Conservation (phyloP, 1,140 invertebrate genomes). For the Heliconius himera region DNA sequence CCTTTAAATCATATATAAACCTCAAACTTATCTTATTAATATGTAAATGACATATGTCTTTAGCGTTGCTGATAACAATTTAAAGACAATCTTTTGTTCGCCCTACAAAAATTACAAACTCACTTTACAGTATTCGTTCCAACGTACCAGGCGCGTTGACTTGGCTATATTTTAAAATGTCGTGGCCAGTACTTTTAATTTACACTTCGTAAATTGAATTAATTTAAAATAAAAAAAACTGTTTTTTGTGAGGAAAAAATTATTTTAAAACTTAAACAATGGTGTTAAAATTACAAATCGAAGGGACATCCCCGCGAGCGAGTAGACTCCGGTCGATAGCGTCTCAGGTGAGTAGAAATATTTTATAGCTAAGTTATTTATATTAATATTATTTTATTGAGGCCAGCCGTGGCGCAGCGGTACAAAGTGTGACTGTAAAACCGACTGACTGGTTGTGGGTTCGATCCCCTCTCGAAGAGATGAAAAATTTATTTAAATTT, state of each 20-base stretch:
- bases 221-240: not conserved
- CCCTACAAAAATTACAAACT: not conserved
- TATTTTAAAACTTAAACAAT: conserved; percentile 40
- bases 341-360: conserved; percentile 51
- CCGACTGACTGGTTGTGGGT: too few species aligned
- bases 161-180: not conserved
- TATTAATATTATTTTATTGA: too few species aligned
- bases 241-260: not conserved
- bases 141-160: not conserved
- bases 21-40: not conserved
- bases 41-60: not conserved
- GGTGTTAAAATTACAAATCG: conserved; percentile 54
- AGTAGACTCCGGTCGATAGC: conserved; percentile 50
- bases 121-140: not conserved
- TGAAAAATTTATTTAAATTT: too few species aligned
- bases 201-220: not conserved
- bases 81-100: not conserved
- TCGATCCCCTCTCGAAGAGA: too few species aligned
- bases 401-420: too few species aligned
- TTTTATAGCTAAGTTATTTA: not conserved
- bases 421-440: too few species aligned
- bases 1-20: not conserved
- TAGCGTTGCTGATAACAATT: conserved; percentile 4
- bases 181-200: not conserved
- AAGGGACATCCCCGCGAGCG: conserved; percentile 35